Conservation (phyloP, 2,113 vertebrate genomes). For the Pleuronectes platessa region DNA sequence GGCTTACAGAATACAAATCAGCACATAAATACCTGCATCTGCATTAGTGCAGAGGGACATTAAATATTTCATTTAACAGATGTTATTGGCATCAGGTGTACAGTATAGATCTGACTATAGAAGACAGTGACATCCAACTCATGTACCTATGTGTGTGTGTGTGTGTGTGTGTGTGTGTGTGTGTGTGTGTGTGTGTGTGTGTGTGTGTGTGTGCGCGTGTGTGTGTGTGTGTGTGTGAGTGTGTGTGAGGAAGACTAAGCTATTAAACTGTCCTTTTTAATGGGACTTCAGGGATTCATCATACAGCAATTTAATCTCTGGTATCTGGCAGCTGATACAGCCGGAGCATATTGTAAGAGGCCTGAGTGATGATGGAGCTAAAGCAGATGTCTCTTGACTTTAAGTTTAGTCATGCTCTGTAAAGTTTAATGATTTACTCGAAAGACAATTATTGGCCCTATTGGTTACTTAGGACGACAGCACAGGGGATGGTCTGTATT, state of each 20-base stretch:
- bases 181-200: not conserved
- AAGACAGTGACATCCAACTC: slow-evolving; percentile 1
- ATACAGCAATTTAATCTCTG: slow-evolving; percentile 33
- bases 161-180: not conserved
- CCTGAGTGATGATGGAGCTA: slow-evolving; percentile 13
- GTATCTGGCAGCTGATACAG: slow-evolving; percentile 28
- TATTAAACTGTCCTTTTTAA: slow-evolving; percentile 39
- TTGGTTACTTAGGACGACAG: not conserved
- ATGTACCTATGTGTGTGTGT: not conserved
- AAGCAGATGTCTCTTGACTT: slow-evolving; percentile 13
- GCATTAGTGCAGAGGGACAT: not conserved
- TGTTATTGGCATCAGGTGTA: slow-evolving; percentile 36
- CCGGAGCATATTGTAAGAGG: slow-evolving; percentile 7
- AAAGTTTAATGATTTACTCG: not conserved
- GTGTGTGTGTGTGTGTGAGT: not conserved
- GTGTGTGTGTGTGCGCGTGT: slow-evolving; percentile 1
- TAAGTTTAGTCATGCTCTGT: slow-evolving; percentile 2
- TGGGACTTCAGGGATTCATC: slow-evolving; percentile 28
- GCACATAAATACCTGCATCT: slow-evolving; percentile 16
- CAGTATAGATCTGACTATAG: slow-evolving; percentile 5
- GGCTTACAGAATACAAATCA: slow-evolving; percentile 16
- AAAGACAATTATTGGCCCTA: not conserved
- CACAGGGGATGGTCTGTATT: not conserved
- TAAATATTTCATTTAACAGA: slow-evolving; percentile 36
- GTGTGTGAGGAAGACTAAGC: slow-evolving; percentile 14